These are phyloP conservation scores for Acleris laterana DNA, from an alignment of 2,888 invertebrate species.

Conservation along the genomic window DNA sequence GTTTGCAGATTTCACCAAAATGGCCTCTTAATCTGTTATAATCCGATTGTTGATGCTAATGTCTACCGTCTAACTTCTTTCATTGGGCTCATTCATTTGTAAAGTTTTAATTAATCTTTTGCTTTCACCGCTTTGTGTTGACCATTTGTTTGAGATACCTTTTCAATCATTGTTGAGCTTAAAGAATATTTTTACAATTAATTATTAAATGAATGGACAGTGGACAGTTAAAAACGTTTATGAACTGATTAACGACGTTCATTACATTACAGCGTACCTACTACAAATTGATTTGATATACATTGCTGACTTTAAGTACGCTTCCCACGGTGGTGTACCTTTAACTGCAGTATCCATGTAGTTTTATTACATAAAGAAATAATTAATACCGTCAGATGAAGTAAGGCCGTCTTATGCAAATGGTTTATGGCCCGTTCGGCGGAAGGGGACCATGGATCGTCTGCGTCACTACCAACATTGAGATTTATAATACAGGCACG, in stretches of 20 bases:
- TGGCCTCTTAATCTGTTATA: conserved; percentile 46
- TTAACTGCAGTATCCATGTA: not conserved
- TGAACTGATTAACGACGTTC: not conserved
- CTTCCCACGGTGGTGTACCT: not conserved
- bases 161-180: conserved; percentile 21
- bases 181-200: conserved; percentile 13
- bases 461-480: conserved; percentile 24
- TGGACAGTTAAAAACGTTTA: conserved; percentile 11
- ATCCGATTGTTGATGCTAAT: conserved; percentile 54
- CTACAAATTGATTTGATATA: too few relatives aligned
- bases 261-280: not conserved
- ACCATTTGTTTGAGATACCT: conserved; percentile 35
- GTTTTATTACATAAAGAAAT: conserved; percentile 47
- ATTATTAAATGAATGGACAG: conserved; percentile 10
- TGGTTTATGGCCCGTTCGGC: conserved; percentile 57
- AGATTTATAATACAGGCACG: conserved; percentile 30
- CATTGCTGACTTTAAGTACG: not conserved
- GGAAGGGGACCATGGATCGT: conserved; percentile 40
- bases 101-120: conserved; percentile 64
- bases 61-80: conserved; percentile 50
- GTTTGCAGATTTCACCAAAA: conserved; percentile 58
- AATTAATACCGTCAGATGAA: conserved; percentile 53
- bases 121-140: conserved; percentile 60
- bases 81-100: conserved; percentile 62
- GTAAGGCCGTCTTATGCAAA: conserved; percentile 63